Base-by-base conservation (phyloP, 1,140 invertebrate genomes). In the Temnothorax longispinosus region DNA sequence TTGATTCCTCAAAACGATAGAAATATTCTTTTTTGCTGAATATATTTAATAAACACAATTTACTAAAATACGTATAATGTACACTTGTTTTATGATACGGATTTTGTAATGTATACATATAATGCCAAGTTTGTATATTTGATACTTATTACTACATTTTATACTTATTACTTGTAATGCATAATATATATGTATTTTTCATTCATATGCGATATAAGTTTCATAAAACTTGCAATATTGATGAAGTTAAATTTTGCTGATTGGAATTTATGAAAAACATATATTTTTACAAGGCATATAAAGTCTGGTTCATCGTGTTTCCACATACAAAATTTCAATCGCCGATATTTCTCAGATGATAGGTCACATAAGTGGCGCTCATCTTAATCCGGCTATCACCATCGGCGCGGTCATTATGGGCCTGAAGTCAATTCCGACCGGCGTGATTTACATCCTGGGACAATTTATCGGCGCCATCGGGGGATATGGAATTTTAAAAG, bases 361-460 rank as follows among this genome's bases (percentile, higher is more conserved):
- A 62, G 97, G 96, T 3, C 97, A 97, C 89, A 95, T 98, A 85
- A 97, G 97, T 82, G 97, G 97, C 71, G 96, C 97, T 10, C 97
- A 97, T 85, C 95, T 98, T 89, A 98, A 98, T 93, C 98, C 98
- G 3, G 96, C 97, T 1, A 97, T 98, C 0, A 98, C 97, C 3
- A 93, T 97, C 6, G 96, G 97, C 1, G 96, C 98, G 10, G 94
- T 97, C 1, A 96, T 97, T 27, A 93, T 97, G 35, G 96, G 97
- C 5, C 89, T 97, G 50, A 96, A 97, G 58, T 96, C 97, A 21
- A 92, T 98, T 10, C 95, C 96, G 8, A 96, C 98, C 64, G 97
- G 97, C 3, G 91, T 97, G 1, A 92, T 97, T 41, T 98, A 98
- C 92, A 93, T 97, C 21, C 89, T 97, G 13, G 96, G 96, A 35